Conservation (phyloP, 2,113 vertebrate species). For the Pelobates fuscus region DNA sequence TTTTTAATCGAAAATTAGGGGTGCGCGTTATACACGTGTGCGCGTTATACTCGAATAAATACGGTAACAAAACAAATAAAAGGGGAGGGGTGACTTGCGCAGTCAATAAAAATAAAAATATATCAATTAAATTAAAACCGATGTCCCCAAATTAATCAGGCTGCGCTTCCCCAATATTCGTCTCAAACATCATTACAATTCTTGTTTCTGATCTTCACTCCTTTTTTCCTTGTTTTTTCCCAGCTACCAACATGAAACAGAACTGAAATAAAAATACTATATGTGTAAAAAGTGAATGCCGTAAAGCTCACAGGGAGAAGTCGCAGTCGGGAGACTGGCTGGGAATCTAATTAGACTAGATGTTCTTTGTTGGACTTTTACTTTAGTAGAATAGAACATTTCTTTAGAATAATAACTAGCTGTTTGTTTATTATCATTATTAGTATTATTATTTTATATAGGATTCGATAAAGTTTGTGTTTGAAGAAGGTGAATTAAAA, state of each 20-base stretch:
- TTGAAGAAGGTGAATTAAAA: neutral
- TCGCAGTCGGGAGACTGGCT: constrained; percentile 32
- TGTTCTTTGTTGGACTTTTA: neutral
- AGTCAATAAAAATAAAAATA: neutral
- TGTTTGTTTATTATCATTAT: constrained; percentile 25
- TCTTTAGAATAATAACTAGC: constrained; percentile 27
- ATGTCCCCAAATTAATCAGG: constrained; percentile 11
- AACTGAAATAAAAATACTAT: constrained; percentile 19
- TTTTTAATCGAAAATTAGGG: no score
- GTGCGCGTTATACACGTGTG: no score
- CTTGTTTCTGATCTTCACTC: constrained; percentile 41
- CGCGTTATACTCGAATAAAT: no score
- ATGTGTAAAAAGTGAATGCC: neutral
- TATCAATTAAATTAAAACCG: neutral
- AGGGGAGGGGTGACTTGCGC: neutral
- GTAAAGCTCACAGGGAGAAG: neutral
- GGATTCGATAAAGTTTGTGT: constrained; percentile 9
- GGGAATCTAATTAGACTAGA: constrained; percentile 48
- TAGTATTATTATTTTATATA: constrained; percentile 39
- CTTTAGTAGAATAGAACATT: constrained; percentile 38
- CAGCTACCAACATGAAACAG: constrained; percentile 51
- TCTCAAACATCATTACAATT: constrained; percentile 55
- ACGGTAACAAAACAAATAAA: constrained; percentile 1
- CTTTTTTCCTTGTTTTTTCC: constrained; percentile 22
- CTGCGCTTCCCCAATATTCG: constrained; percentile 50